Percentiles rank a stretch among this genome's conserved stretches.
Evolutionary conservation across 2,888 invertebrate genomes (phyloP).

Genomic region (Cantharis rufa): DNA sequence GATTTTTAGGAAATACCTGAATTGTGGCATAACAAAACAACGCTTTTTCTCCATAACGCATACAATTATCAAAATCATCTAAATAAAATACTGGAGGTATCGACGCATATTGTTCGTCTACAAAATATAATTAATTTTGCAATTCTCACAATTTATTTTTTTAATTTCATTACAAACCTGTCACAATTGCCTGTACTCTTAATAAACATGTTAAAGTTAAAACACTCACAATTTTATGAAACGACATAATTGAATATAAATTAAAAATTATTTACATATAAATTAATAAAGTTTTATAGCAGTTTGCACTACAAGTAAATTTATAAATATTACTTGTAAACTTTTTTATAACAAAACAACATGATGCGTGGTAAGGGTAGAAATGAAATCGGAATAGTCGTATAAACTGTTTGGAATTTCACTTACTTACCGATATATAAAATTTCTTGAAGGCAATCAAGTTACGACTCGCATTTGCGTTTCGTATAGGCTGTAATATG

Average conservation of each 20-base stretch:
- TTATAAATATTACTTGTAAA: neutral
- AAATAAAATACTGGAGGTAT: slow-evolving; percentile 5
- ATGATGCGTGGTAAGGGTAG: neutral
- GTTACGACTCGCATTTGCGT: neutral
- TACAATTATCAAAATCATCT: slow-evolving; percentile 24
- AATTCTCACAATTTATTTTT: no score
- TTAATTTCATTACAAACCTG: neutral
- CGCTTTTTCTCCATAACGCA: slow-evolving; percentile 10
- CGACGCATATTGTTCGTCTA: neutral
- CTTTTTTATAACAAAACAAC: neutral
- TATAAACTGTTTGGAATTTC: neutral
- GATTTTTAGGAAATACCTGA: slow-evolving; percentile 15
- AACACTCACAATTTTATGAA: neutral
- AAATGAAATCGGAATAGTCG: neutral
- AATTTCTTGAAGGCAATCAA: neutral
- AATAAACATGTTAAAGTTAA: neutral
- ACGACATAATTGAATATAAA: neutral
- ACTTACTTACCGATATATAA: neutral
- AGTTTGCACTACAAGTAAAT: neutral
- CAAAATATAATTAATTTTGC: neutral
- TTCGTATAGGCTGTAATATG: neutral
- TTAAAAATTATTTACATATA: neutral
- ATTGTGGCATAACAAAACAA: slow-evolving; percentile 28
- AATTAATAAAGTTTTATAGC: neutral
- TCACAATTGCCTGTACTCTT: neutral